These are phyloP conservation scores for Botia kubotai DNA, from an alignment of 2,797 vertebrate species.

Conservation along the genomic window DNA sequence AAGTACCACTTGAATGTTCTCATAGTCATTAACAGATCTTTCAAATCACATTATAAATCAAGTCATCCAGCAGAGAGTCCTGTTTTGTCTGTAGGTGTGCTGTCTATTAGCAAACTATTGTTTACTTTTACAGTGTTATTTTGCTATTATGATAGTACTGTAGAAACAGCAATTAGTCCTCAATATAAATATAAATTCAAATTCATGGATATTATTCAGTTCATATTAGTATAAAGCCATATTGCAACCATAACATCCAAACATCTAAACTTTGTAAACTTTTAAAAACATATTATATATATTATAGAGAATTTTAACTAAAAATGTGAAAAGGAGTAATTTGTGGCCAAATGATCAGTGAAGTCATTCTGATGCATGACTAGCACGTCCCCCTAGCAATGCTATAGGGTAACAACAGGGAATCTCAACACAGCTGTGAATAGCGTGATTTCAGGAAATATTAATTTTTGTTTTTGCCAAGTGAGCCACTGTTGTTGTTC, in stretches of 20 bases:
- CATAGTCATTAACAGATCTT: not conserved
- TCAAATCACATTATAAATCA: slow-evolving; percentile 9
- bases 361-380: slow-evolving; percentile 17
- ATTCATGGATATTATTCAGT: not conserved
- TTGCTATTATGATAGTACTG: too few species aligned
- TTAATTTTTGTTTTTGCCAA: slow-evolving; percentile 13
- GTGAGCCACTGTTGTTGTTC: slow-evolving; percentile 27
- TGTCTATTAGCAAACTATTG: not conserved
- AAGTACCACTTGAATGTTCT: not conserved
- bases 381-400: slow-evolving; percentile 2
- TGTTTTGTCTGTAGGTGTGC: not conserved
- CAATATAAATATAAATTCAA: not conserved
- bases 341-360: slow-evolving; percentile 36
- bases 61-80: not conserved
- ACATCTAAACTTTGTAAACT: too few species aligned
- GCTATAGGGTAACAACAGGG: slow-evolving; percentile 30
- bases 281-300: not conserved
- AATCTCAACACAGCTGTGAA: slow-evolving; percentile 32
- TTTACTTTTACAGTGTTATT: too few species aligned
- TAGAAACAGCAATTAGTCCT: not conserved
- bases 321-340: not conserved
- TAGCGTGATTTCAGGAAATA: slow-evolving; percentile 4
- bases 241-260: not conserved
- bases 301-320: not conserved
- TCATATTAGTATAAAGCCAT: not conserved